Conservation (phyloP, 2,888 invertebrate species). For the Drosophila buzzatii region DNA sequence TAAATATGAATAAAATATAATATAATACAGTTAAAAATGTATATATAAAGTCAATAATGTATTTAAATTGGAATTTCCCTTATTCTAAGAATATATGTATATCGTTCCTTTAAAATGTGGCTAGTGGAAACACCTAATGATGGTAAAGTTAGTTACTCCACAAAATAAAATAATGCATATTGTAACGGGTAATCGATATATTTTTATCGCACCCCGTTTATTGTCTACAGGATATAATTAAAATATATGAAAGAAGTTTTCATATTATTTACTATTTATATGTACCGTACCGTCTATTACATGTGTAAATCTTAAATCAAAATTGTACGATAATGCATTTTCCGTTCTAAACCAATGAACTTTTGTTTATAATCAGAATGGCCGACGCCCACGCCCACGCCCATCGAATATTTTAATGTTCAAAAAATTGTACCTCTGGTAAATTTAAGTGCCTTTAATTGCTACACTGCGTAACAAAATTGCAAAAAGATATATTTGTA, state of each 20-base stretch:
- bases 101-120: neutral
- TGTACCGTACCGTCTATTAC: conserved; percentile 17
- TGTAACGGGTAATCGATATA: conserved; percentile 55
- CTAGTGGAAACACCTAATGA: neutral
- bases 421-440: conserved; percentile 55
- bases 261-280: conserved; percentile 24
- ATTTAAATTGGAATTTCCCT: neutral
- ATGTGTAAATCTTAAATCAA: conserved; percentile 16
- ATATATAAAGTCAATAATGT: too few relatives aligned
- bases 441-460: conserved; percentile 33
- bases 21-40: neutral
- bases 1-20: neutral
- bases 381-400: conserved; percentile 78
- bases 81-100: neutral
- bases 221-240: conserved; percentile 66
- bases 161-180: neutral
- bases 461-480: neutral
- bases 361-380: conserved; percentile 58
- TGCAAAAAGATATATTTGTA: neutral
- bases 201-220: conserved; percentile 52
- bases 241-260: conserved; percentile 55
- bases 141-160: neutral
- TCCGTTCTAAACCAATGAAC: conserved; percentile 36
- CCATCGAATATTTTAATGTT: conserved; percentile 60
- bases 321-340: conserved; percentile 28